phyloP scores from a whole-genome alignment of 2,113 vertebrate genomes.

The Entelurus aequoreus region DNA sequence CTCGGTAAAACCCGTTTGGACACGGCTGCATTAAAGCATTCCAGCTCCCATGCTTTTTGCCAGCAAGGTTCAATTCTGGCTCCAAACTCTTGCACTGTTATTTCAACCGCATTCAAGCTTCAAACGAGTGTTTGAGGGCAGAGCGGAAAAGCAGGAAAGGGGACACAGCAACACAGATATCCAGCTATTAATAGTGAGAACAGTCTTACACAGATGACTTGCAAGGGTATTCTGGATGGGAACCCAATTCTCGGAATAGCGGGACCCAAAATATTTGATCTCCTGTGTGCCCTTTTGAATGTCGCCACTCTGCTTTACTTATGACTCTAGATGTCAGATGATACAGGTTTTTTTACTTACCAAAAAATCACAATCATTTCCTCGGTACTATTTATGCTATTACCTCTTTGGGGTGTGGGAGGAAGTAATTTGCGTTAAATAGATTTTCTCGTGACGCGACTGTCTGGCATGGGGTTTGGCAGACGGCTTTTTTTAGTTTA shows the following conservation, averaged over 20 bases:
- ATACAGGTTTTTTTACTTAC: background rate
- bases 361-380: too few species aligned
- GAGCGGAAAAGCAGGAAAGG: constrained; percentile 43
- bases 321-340: background rate
- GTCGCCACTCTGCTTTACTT: constrained; percentile 31
- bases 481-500: too few species aligned
- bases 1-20: too few species aligned
- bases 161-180: constrained; percentile 57
- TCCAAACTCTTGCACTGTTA: background rate
- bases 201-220: constrained; percentile 45
- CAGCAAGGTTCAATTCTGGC: background rate
- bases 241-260: constrained; percentile 64
- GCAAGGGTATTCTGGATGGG: constrained; percentile 49
- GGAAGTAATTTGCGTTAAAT: too few species aligned
- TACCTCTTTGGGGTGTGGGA: too few species aligned
- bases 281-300: constrained; percentile 31
- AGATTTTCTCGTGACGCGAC: too few species aligned
- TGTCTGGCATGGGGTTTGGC: too few species aligned
- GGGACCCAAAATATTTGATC: constrained; percentile 50
- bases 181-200: constrained; percentile 53
- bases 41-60: background rate
- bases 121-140: constrained; percentile 33
- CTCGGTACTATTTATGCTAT: too few species aligned
- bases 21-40: too few species aligned
- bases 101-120: constrained; percentile 21